These are phyloP conservation scores for Chloropsis cyanopogon DNA, from an alignment of 2,113 vertebrate species.

Conservation along the genomic window DNA sequence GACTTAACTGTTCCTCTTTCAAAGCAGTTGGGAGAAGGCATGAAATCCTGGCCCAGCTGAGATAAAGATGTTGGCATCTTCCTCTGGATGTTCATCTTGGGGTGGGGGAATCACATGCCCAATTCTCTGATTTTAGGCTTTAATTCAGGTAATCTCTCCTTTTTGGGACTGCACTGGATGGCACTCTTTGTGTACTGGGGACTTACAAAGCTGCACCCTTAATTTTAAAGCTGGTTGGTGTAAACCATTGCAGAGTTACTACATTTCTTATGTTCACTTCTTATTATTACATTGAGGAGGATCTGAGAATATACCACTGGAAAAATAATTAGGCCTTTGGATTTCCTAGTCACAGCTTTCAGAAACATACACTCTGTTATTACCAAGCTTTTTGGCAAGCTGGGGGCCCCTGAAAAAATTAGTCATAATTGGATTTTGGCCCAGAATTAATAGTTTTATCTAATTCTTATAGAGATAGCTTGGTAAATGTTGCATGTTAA, in stretches of 20 bases:
- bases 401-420: background rate
- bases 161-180: background rate
- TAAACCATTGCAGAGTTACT: background rate
- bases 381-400: background rate
- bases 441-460: background rate
- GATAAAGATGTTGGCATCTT: background rate
- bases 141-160: background rate
- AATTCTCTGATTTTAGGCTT: background rate
- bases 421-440: background rate
- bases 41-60: background rate
- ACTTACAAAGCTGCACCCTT: background rate
- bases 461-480: background rate
- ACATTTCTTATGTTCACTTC: background rate
- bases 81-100: background rate
- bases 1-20: background rate
- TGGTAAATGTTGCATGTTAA: background rate
- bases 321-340: background rate
- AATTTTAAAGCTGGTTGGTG: background rate
- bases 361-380: background rate
- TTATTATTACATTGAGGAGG: background rate
- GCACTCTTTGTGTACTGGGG: background rate
- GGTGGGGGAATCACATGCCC: background rate
- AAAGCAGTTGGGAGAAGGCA: background rate
- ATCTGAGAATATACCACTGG: background rate
- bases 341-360: background rate